These are phyloP conservation scores for Plodia interpunctella DNA, from an alignment of 1,140 invertebrate genomes.

Conservation along the genomic window DNA sequence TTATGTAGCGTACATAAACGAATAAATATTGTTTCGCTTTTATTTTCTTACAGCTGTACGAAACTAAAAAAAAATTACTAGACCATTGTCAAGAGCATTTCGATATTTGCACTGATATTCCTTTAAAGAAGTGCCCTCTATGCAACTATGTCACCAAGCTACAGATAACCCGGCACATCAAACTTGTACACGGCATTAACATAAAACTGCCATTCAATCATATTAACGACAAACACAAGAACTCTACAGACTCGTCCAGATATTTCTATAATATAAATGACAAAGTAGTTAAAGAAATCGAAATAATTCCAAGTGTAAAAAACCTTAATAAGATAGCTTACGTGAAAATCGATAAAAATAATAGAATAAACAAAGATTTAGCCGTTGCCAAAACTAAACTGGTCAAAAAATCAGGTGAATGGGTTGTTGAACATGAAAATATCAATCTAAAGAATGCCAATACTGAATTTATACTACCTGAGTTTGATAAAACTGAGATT, in stretches of 20 bases:
- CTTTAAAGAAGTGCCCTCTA: constrained; percentile 54
- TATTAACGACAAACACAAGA: constrained; percentile 34
- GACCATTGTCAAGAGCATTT: constrained; percentile 54
- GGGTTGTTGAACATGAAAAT: constrained; percentile 44
- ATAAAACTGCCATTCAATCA: constrained; percentile 26
- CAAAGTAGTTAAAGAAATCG: constrained; percentile 31
- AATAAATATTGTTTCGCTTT: too few species aligned
- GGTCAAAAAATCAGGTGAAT: constrained; percentile 49
- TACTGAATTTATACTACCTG: constrained; percentile 34
- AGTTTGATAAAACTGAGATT: constrained; percentile 26
- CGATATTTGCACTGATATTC: constrained; percentile 40
- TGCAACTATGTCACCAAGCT: constrained; percentile 41
- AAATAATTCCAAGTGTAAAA: constrained; percentile 52
- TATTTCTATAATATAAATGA: constrained; percentile 41
- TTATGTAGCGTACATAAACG: too few species aligned
- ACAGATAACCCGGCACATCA: constrained; percentile 35
- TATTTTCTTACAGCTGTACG: constrained; percentile 42
- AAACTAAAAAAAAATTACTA: constrained; percentile 44
- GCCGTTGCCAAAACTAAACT: constrained; percentile 42
- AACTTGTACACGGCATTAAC: constrained; percentile 35
- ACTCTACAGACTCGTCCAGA: constrained; percentile 24
- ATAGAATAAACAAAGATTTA: constrained; percentile 29
- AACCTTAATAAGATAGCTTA: constrained; percentile 44
- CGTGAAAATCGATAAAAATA: constrained; percentile 43
- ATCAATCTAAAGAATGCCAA: constrained; percentile 24